Base-by-base conservation (phyloP, 2,888 invertebrate species). In the Nemotelus nigrinus region DNA sequence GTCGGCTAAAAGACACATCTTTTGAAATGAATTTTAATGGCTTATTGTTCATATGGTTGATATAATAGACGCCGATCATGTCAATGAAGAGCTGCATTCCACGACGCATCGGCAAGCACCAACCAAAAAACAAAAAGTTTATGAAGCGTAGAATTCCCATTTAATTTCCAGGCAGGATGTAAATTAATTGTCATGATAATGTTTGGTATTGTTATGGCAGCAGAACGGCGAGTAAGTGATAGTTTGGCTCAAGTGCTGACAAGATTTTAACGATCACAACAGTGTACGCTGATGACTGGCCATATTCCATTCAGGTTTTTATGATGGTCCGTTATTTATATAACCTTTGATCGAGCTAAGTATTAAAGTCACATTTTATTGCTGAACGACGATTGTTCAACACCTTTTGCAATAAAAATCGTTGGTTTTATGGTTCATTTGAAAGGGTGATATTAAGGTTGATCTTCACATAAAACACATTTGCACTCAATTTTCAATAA, bases 141-240 rank as follows among this genome's bases (percentile, higher is more conserved):
- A 53, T 55, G 55, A 70, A 47, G 70, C 70, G 53, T 70, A 55
- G 70, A 70, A 70, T 70, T 55, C n/a, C 48, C 67, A 67, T 67
- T 48, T 48, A 67, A 3, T 8, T 48, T 47, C 50, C 39, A 67
- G 55, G 39, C 70, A 70, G 70, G 70, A 70, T 70, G 70, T 47
- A 70, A 70, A 70, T 70, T 70, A 70, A 70, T 70, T 70, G 70
- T 70, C 55, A 41, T 65, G 65, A 53, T 39, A 53, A 70, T 55
- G 44, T 7, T 55, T 39, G 43, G 43, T 70, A 55, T 70, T 70
- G 55, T 70, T 68, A 53, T 25, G 3, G 47, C 44, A 55, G 8
- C 41, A 5, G 5, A 67, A 44, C 25, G 5, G 8, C 48, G 65
- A 65, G n/a, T 65, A 50, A 68, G 48, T 68, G 50, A 68, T 68